These are phyloP conservation scores for Drosophila aldrichi DNA, from an alignment of 2,888 invertebrate species.

Conservation along the genomic window DNA sequence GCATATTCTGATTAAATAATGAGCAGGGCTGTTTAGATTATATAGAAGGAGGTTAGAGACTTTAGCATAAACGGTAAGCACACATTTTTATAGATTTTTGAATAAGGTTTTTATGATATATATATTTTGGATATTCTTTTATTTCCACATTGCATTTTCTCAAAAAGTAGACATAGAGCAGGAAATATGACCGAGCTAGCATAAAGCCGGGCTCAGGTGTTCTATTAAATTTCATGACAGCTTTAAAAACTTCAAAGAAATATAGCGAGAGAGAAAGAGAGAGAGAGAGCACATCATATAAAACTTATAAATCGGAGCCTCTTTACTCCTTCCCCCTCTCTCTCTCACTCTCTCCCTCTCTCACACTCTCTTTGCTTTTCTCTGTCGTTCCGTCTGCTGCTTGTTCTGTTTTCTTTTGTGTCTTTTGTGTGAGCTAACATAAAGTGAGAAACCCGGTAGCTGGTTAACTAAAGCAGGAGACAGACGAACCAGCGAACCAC, in stretches of 20 bases:
- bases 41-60: background rate
- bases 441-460: slow-evolving; percentile 74
- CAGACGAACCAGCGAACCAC: background rate
- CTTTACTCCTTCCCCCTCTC: background rate
- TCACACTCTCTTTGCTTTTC: slow-evolving; percentile 3
- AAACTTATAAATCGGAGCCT: slow-evolving; percentile 30
- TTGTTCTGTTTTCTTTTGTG: slow-evolving; percentile 28
- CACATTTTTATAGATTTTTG: background rate
- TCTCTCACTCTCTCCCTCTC: background rate
- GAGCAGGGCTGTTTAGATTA: background rate
- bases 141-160: background rate
- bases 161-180: background rate
- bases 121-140: background rate
- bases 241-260: slow-evolving; percentile 48
- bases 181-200: slow-evolving; percentile 1
- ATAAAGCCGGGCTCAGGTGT: slow-evolving; percentile 43
- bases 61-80: too few species aligned
- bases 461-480: background rate
- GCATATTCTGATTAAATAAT: background rate
- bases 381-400: background rate
- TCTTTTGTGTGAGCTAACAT: slow-evolving; percentile 57
- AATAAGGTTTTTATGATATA: too few species aligned
- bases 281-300: background rate
- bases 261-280: background rate
- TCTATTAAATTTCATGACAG: slow-evolving; percentile 71